phyloP scores from a whole-genome alignment of 2,797 vertebrate species.

The Lacerta agilis region DNA sequence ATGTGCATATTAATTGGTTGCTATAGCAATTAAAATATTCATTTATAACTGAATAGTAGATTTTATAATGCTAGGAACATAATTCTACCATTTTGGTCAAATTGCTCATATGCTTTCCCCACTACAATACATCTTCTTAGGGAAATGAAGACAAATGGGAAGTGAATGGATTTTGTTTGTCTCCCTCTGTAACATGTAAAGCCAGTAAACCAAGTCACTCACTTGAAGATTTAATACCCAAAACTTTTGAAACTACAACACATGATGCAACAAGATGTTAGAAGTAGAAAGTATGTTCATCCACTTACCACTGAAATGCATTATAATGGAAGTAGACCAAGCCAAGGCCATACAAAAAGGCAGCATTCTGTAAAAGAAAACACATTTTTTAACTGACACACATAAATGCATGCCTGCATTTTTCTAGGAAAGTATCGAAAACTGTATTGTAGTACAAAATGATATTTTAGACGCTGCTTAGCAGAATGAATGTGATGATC shows the following conservation, averaged over 20 bases:
- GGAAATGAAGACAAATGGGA: neutral
- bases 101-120: too few species aligned
- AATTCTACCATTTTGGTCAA: neutral
- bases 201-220: neutral
- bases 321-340: constrained; percentile 99
- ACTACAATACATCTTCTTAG: neutral
- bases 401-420: neutral
- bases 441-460: neutral
- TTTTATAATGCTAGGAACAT: neutral
- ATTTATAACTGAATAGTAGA: neutral
- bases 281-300: constrained; percentile 27
- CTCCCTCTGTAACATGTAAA: neutral
- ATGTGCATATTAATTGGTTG: neutral
- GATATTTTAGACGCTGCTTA: neutral
- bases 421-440: neutral
- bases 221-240: neutral
- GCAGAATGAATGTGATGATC: neutral
- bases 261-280: constrained; percentile 18
- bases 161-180: neutral
- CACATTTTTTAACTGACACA: constrained; percentile 46
- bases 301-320: constrained; percentile 98
- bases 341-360: constrained; percentile 99
- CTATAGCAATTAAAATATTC: neutral
- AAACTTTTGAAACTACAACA: neutral
- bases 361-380: constrained; percentile 90